Evolutionary conservation across 1,140 invertebrate genomes (phyloP).

Genomic region (Bursaphelenchus mucronatus): DNA sequence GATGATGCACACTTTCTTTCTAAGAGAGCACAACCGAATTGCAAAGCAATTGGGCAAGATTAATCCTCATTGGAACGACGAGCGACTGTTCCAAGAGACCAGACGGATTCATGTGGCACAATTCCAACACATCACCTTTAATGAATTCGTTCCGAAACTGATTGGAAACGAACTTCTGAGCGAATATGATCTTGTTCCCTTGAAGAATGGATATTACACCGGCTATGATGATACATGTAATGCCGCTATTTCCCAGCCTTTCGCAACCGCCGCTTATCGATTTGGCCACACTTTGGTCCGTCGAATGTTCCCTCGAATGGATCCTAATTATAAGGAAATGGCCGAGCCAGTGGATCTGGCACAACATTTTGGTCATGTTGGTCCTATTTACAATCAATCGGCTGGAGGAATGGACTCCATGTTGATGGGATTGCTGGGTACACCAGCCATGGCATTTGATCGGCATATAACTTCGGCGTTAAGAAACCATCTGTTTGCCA

Average conservation of each 20-base stretch:
- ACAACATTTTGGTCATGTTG: slow-evolving; percentile 46
- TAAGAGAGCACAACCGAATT: slow-evolving; percentile 65
- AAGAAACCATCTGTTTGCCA: slow-evolving; percentile 50
- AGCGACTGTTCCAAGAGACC: slow-evolving; percentile 68
- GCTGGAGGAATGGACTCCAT: slow-evolving; percentile 48
- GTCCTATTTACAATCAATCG: slow-evolving; percentile 42
- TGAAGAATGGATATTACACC: slow-evolving; percentile 47
- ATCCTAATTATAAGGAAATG: slow-evolving; percentile 45
- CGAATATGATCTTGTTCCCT: slow-evolving; percentile 47
- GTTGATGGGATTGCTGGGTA: slow-evolving; percentile 51
- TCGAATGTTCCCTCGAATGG: slow-evolving; percentile 52
- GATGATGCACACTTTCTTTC: slow-evolving; percentile 78
- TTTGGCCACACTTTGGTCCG: slow-evolving; percentile 68
- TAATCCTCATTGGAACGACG: slow-evolving; percentile 61
- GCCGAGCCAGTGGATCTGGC: slow-evolving; percentile 53
- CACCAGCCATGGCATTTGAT: slow-evolving; percentile 56
- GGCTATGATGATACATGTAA: slow-evolving; percentile 46
- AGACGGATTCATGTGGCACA: slow-evolving; percentile 68
- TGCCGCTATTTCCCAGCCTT: slow-evolving; percentile 45
- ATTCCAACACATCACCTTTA: slow-evolving; percentile 57
- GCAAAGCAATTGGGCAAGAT: slow-evolving; percentile 64
- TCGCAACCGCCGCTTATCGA: slow-evolving; percentile 51
- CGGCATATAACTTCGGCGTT: slow-evolving; percentile 51
- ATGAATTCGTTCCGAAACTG: slow-evolving; percentile 61
- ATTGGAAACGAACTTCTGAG: slow-evolving; percentile 48